phyloP scores from a whole-genome alignment of 2,797 vertebrate genomes.

The Enteromius argenteus region DNA sequence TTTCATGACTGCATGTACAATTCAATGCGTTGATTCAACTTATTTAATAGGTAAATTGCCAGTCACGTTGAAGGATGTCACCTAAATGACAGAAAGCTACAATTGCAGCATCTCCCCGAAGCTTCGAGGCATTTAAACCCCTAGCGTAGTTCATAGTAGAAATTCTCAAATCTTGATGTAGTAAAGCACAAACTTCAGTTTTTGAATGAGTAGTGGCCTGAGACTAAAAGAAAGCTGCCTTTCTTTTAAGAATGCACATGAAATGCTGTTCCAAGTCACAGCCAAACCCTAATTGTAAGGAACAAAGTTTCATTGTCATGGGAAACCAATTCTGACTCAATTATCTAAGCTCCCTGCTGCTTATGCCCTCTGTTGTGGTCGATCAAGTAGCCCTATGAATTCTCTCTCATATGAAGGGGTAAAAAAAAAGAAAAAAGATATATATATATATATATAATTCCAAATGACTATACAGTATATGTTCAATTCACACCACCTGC shows the following conservation, averaged over 20 bases:
- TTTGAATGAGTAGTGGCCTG: constrained; percentile 45
- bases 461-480: constrained; percentile 42
- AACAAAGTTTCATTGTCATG: constrained; percentile 66
- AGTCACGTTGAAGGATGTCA: neutral
- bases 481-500: constrained; percentile 43
- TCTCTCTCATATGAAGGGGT: constrained; percentile 57
- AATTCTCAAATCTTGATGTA: constrained; percentile 30
- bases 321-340: constrained; percentile 67
- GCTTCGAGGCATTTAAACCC: constrained; percentile 38
- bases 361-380: constrained; percentile 60
- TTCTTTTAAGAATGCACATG: constrained; percentile 56
- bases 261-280: constrained; percentile 57
- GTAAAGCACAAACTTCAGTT: constrained; percentile 38
- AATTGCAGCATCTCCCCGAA: constrained; percentile 19
- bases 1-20: neutral
- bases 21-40: neutral
- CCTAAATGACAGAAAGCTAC: constrained; percentile 20
- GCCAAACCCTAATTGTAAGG: constrained; percentile 62
- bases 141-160: neutral
- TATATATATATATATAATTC: constrained; percentile 38
- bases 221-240: constrained; percentile 46
- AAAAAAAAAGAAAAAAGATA: constrained; percentile 43
- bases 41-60: constrained; percentile 17
- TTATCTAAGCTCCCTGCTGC: constrained; percentile 68
- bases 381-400: constrained; percentile 62